Evolutionary conservation across 2,113 vertebrate genomes (phyloP), one percentile per base, ranked within the genome.

Genomic region (Lipophrys pholis): DNA sequence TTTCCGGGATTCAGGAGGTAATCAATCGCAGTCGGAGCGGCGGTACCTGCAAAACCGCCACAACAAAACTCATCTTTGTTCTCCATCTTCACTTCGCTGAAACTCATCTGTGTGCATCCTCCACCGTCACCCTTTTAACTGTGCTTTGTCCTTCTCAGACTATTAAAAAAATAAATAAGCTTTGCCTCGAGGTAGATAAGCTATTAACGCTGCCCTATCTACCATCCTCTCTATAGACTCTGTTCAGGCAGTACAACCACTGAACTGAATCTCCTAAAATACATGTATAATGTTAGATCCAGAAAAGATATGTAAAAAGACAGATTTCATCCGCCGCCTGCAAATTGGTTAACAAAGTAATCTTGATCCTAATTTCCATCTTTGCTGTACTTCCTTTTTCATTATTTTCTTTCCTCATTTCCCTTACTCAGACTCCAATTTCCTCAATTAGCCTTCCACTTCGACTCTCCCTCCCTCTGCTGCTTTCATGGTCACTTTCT

Each of bases 401-500:
- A 78, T 82, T 80, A 83, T 80, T 84, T 86, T 77, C 66, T 73
- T 76, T 82, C 17, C 73, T 64, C 53, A 68, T 84, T 80, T 84
- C 73, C 77, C 46, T 75, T 62, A 71, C 59, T 69, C 4, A 1
- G 54, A 67, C 66, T 74, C 51, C 67, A 80, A 75, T 87, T 87
- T 89, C 76, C 76, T 78, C 72, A 70, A 86, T 86, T 82, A 87
- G 55, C 76, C 55, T 46, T 58, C 38, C 14, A 4, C 35, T 54
- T 76, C 15, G 6, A 30, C 41, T 36, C 52, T 39, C 54, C 36
- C 39, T 17, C 57, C 11, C 41, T 8, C 17, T 38, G 38, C 39
- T 10, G 8, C 16, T 45, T 21, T 36, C 11, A n/a, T 4, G 49
- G 30, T 73, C 52, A 69, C 59, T 70, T 66, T 60, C 38, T 50